These are phyloP conservation scores for Dendroctonus valens DNA, from an alignment of 1,140 invertebrate species.

Conservation along the genomic window DNA sequence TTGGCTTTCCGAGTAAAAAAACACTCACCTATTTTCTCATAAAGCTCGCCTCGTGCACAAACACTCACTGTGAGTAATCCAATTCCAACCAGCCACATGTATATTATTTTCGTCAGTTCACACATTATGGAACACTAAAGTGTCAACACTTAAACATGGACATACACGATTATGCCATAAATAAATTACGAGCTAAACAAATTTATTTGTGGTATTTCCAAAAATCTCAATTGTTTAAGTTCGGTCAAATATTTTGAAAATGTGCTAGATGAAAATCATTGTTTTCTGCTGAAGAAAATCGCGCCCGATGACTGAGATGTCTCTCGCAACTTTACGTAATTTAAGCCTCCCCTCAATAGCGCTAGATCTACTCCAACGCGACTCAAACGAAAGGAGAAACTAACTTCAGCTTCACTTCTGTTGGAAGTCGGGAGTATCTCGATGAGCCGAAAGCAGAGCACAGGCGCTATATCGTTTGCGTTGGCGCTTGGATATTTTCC, in stretches of 20 bases:
- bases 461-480: conserved; percentile 27
- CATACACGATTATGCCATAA: too few relatives aligned
- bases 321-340: too few relatives aligned
- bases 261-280: too few relatives aligned
- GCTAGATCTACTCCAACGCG: not conserved
- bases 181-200: too few relatives aligned
- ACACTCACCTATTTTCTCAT: conserved; percentile 21
- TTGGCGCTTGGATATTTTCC: conserved; percentile 29
- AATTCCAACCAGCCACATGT: conserved; percentile 8
- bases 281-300: too few relatives aligned
- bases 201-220: too few relatives aligned
- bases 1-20: not conserved
- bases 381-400: conserved; percentile 14
- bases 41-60: conserved; percentile 15
- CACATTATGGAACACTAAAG: conserved; percentile 10
- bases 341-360: too few relatives aligned
- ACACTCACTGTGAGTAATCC: conserved; percentile 11
- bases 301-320: too few relatives aligned
- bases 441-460: conserved; percentile 21
- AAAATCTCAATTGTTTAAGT: too few relatives aligned
- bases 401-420: conserved; percentile 28
- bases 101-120: conserved; percentile 10
- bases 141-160: too few relatives aligned
- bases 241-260: too few relatives aligned
- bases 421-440: conserved; percentile 18